Base-by-base conservation (phyloP, 2,797 vertebrate genomes). In the Vireo griseus region DNA sequence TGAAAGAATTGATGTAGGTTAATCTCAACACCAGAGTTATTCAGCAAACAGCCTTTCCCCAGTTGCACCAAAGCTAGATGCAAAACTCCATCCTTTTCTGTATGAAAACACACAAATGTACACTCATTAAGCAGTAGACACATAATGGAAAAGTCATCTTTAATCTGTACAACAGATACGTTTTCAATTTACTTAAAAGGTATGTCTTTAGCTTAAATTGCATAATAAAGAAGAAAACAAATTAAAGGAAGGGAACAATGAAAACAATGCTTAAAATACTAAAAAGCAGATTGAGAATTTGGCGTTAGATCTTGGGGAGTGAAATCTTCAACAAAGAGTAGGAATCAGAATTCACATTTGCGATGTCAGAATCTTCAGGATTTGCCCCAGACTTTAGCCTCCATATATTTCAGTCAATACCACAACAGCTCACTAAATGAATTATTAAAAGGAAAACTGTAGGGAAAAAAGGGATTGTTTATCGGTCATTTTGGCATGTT, bases 401-500 rank as follows among this genome's bases (percentile, higher is more conserved):
- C 10, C 14, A 85, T 28, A 0, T 55, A 31, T 72, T 69, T 75
- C 59, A 85, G 51, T 82, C 45, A 42, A 8, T 85, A 44, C 16
- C 39, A 42, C 18, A 73, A 16, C 2, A 29, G 45, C 19, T 26
- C 3, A 1, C 12, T 63, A 54, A 52, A 39, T 11, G 11, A 42
- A 8, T 58, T 66, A 62, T 20, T 81, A 47, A 42, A 82, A 76
- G 18, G 10, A 66, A 84, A 59, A 37, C 7, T 5, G 0, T 57
- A 22, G 11, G 11, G 0, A 2, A 39, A 85, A 69, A n/a, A 50
- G 6, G 1, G 2, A 2, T n/a, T 62, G 8, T 45, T 81, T 24
- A 5, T 67, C 1, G 2, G n/a, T 80, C 16, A 26, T 67, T 78
- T 68, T 58, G 25, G 9, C 28, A 10, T 48, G 15, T 61, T 76